Evolutionary conservation across 2,113 vertebrate genomes (phyloP), one percentile per base, ranked within the genome.

Genomic region (Centropus unirufus): DNA sequence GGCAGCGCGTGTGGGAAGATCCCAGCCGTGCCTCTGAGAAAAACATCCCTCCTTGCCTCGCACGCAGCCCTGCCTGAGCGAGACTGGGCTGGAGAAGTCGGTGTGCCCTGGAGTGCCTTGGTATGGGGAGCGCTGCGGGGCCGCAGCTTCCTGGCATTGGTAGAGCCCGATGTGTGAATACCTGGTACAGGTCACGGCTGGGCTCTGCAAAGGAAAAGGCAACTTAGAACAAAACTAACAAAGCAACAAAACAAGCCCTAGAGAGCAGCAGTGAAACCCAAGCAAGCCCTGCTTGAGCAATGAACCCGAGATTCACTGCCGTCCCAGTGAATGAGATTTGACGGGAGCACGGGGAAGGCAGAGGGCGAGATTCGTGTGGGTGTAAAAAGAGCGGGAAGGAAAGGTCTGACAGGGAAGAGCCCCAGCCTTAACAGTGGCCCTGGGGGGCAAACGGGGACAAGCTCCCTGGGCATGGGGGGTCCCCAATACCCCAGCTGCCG

Each of bases 21-120:
- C 47, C 39, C n/a, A 66, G 63, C n/a, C 6, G 2, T 1, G 1
- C 30, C n/a, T 81, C 2, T 1, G 21, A 40, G 52, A 15, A 47
- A 55, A 58, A 57, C 3, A 27, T 11, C 0, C 0, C 7, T 77
- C 46, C 59, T 46, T 27, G 47, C 15, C 57, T 75, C 0, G 0
- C 30, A 26, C 0, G 1, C 61, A 58, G 74, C 39, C 47, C 5
- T 24, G 46, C 59, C 4, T 21, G 8, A 12, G 30, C 9, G n/a
- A 83, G 8, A 46, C 83, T 23, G 42, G 44, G 26, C 18, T 34
- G 57, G 27, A 44, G 75, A 52, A 66, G 12, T 12, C 0, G 2
- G 7, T 0, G 14, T 8, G 67, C 12, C 34, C 39, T 19, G 21
- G 49, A 36, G 26, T 6, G 24, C 13, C 4, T 1, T 1, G 39